Evolutionary conservation across 2,888 invertebrate species (phyloP).

Genomic region (Philereme transversata): DNA sequence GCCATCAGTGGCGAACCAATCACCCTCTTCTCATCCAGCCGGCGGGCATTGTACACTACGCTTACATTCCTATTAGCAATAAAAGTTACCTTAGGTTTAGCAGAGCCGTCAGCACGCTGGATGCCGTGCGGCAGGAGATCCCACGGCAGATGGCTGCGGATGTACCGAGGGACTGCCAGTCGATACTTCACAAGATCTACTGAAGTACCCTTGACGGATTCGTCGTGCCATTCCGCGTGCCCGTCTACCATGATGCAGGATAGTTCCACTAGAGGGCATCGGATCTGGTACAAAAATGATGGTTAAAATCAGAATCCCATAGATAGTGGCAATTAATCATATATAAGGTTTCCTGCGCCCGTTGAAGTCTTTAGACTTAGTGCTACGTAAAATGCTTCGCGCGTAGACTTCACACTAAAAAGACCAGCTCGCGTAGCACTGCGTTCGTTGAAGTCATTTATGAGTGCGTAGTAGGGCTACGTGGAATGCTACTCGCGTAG

Average conservation of each 20-base stretch:
- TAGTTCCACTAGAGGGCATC: conserved; percentile 91
- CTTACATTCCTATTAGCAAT: not conserved
- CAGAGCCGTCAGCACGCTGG: conserved; percentile 84
- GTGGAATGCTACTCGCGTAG: conserved; percentile 13
- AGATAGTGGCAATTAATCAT: too few relatives aligned
- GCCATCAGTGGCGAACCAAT: too few relatives aligned
- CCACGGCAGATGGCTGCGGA: conserved; percentile 90
- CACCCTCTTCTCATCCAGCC: too few relatives aligned
- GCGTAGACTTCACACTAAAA: not conserved
- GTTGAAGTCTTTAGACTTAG: too few relatives aligned
- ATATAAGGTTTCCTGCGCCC: too few relatives aligned
- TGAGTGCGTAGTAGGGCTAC: not conserved
- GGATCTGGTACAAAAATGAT: conserved; percentile 67
- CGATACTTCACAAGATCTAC: conserved; percentile 87
- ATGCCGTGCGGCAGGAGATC: conserved; percentile 87
- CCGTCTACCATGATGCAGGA: conserved; percentile 86
- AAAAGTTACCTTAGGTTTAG: conserved; percentile 87
- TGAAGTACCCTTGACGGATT: conserved; percentile 86
- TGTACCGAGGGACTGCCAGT: conserved; percentile 88
- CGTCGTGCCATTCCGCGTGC: conserved; percentile 84
- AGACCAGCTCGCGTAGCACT: conserved; percentile 10
- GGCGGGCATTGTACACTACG: too few relatives aligned
- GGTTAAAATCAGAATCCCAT: too few relatives aligned
- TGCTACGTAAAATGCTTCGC: not conserved
- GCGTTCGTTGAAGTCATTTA: not conserved